A percentile compares a stretch with the other conserved stretches of the same genome.
phyloP scores from a whole-genome alignment of 2,888 invertebrate species.

The Leptopilina myrica region DNA sequence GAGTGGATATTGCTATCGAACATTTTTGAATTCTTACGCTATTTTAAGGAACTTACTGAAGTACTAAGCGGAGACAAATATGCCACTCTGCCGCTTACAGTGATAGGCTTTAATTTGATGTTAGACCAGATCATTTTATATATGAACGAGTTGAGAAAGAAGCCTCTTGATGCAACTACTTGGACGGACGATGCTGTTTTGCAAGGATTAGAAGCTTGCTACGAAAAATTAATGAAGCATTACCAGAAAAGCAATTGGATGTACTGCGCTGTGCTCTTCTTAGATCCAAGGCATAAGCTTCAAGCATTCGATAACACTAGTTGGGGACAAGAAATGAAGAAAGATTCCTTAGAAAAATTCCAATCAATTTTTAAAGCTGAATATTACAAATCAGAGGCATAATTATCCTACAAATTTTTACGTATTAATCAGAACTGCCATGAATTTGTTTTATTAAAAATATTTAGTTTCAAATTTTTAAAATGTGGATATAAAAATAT shows the following conservation, averaged over 20 bases:
- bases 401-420: not conserved
- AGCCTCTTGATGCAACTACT: not conserved
- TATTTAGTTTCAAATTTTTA: too few species aligned
- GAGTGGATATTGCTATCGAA: not conserved
- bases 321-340: not conserved
- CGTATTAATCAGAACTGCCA: too few species aligned
- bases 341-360: not conserved
- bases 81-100: not conserved
- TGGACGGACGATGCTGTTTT: not conserved
- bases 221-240: conserved; percentile 23
- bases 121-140: too few species aligned
- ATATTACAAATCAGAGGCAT: not conserved
- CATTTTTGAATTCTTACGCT: not conserved
- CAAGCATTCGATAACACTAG: not conserved
- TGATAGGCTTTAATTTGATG: not conserved
- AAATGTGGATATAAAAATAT: too few species aligned
- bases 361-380: not conserved
- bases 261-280: not conserved
- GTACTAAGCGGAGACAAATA: not conserved
- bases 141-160: not conserved
- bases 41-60: conserved; percentile 7
- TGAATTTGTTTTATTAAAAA: too few species aligned
- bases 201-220: not conserved
- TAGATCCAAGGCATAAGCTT: conserved; percentile 27
- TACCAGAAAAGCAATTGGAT: conserved; percentile 29